phyloP scores from a whole-genome alignment of 2,113 vertebrate genomes.

The Hemicordylus capensis region DNA sequence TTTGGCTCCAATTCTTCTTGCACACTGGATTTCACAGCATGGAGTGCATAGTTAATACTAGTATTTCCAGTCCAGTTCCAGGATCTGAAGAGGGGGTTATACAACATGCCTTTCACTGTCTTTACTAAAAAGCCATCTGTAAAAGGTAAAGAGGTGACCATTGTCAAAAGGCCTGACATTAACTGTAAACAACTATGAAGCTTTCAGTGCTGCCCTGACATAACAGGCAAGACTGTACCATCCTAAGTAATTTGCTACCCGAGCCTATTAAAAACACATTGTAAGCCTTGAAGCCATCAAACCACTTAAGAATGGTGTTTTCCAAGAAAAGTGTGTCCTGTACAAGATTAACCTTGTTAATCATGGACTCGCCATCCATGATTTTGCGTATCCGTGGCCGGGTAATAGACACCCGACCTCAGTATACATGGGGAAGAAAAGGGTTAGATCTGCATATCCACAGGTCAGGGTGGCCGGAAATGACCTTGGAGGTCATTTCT shows the following conservation, averaged over 20 bases:
- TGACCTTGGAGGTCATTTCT: no score
- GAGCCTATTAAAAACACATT: not conserved
- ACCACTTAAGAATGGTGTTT: not conserved
- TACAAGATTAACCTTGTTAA: no score
- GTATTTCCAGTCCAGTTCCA: constrained; percentile 89
- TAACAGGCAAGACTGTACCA: not conserved
- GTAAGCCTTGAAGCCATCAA: not conserved
- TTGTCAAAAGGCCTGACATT: not conserved
- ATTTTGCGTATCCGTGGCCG: no score
- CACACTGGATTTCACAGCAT: constrained; percentile 80
- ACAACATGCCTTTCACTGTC: constrained; percentile 88
- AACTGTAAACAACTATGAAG: not conserved
- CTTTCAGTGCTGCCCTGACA: not conserved
- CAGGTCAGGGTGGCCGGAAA: no score
- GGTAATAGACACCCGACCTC: no score
- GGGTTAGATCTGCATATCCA: no score
- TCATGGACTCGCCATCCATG: no score
- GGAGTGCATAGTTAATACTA: constrained; percentile 89
- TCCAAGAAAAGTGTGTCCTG: not conserved
- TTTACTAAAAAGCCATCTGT: constrained; percentile 88
- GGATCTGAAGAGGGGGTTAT: constrained; percentile 84
- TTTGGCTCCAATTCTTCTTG: not conserved
- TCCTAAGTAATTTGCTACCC: not conserved
- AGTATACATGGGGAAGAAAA: no score
- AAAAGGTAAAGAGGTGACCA: constrained; percentile 2